Evolutionary conservation across 2,113 vertebrate species (phyloP), one percentile per base, ranked within the genome.

Genomic region (Xiphophorus hellerii): DNA sequence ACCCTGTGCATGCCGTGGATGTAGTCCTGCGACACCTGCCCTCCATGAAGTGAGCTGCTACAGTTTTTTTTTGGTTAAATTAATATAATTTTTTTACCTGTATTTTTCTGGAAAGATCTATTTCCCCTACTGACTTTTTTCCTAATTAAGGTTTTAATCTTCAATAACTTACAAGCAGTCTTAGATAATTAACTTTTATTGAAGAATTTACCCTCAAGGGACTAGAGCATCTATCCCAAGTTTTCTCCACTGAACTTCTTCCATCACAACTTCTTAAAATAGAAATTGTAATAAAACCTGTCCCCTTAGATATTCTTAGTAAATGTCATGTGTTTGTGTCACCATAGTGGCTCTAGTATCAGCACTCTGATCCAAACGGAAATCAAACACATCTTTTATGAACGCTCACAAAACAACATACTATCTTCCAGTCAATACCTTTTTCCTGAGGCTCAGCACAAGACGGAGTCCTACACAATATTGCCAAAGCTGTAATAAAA

Each of bases 1-100:
- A 99, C 94, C 98, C 98, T 51, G 98, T 99, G 35, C 98, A 99
- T 74, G 98, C 98, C 3, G 98, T 99, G 68, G 98, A 99, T 69
- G 98, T 99, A 90, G 98, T 99, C 89, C 96, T 99, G 91, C 94
- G 97, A 93, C 98, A 99, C 94, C 95, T 99, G 65, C 98, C 98
- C 86, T 99, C 98, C 86, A 99, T 99, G 98, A 99, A 99, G 98
- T 99, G 93, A 95, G 97, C 88, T 11, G 1, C 39, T 64, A 12
- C 4, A 13, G n/a, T 3, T 69, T 1, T 0, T 4, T 28, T 1
- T 2, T 4, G 17, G 22, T 33, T 37, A 37, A 37, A 37, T 37
- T 37, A 37, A 37, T 37, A 37, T 3, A 37, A 11, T 37, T 37
- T 20, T 54, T 54, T 14, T 15, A 15, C 12, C 1, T 44, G 3